Evolutionary conservation across 2,888 invertebrate species (phyloP), one percentile per base, ranked within the genome.

Genomic region (Euspilapteryx auroguttella): DNA sequence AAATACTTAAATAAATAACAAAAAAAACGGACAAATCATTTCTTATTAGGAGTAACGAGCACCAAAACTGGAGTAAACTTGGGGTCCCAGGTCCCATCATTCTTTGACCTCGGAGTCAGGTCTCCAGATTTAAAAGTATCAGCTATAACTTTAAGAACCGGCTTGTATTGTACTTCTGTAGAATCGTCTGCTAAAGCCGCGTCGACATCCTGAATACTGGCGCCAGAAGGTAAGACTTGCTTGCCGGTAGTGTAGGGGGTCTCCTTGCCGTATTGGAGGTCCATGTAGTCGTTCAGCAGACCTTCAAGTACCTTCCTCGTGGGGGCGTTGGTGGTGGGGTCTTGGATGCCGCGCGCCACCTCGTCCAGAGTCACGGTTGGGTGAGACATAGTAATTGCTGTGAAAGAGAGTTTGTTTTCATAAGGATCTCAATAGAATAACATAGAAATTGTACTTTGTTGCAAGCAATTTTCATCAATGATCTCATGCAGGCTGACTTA

Each of bases 241-340:
- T 68, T 49, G 3, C 73, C 73, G 2, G 65, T 68, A 0, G 73
- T 71, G 42, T 66, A 73, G 0, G 63, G 62, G 3, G 69, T 73
- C 27, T 55, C 55, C 33, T 63, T 64, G 0, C 47, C 61, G 24
- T 58, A 68, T 14, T 61, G 61, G 0, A 73, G 44, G 32, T 69
- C 68, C 71, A 73, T 69, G 42, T 44, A 65, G 36, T 73, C 73
- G 21, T 68, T 66, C 0, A 73, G 46, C 7, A 73, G 36, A 2
- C 66, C 61, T 43, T 57, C 61, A 8, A 69, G 45, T 25, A 66
- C 61, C 32, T 55, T 68, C 42, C 55, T 55, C 2, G 57, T 42
- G 21, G 39, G 47, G 0, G 41, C 33, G 3, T 45, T 53, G 12
- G 53, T 49, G 11, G 54, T 47, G n/a, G 50, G 41, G 34, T 57